Base-by-base conservation (phyloP, 2,888 invertebrate genomes). In the Azorinus chamasolen region DNA sequence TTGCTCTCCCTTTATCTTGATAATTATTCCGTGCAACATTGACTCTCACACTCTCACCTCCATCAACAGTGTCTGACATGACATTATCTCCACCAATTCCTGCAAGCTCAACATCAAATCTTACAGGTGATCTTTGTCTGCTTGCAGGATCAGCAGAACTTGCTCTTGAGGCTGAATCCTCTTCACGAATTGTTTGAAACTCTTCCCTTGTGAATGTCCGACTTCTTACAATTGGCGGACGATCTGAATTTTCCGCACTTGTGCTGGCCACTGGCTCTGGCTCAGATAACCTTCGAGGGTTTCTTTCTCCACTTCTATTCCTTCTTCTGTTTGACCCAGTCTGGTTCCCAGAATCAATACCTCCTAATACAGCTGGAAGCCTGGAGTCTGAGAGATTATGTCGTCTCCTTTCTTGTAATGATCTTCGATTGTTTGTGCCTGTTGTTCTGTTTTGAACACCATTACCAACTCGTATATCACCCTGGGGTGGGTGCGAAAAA, bases 1-100 rank as follows among this genome's bases (percentile, higher is more conserved):
- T 75, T 12, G 89, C 83, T 24, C 84, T 69, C 4, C 89, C 90
- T 83, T 90, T 91, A 58, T 87, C 85, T 46, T 89, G 87, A 72
- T 92, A 91, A 59, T 88, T 88, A 71, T 88, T 89, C n/a, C 84
- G 65, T 0, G 90, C 83, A 0, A 84, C 84, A 46, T 84, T 79
- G 1, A 89, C 86, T 39, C 84, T 74, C 5, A 83, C 84, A 65
- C 89, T 89, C 46, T 88, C 88, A 27, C 86, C 84, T 37, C 82
- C 87, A 48, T 83, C 78, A 18, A 66, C 58, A n/a, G 55, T 48
- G 2, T 58, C 58, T n/a, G 54, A 51, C 27, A 57, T 53, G 27
- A 10, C n/a, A 16, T 14, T 14, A 4, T 27, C 27, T 8, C 55
- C 55, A 16, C 55, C 62, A 12, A 59, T 51, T 12, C 57, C 51